phyloP scores from a whole-genome alignment of 2,888 invertebrate genomes.

The Papilio demoleus region DNA sequence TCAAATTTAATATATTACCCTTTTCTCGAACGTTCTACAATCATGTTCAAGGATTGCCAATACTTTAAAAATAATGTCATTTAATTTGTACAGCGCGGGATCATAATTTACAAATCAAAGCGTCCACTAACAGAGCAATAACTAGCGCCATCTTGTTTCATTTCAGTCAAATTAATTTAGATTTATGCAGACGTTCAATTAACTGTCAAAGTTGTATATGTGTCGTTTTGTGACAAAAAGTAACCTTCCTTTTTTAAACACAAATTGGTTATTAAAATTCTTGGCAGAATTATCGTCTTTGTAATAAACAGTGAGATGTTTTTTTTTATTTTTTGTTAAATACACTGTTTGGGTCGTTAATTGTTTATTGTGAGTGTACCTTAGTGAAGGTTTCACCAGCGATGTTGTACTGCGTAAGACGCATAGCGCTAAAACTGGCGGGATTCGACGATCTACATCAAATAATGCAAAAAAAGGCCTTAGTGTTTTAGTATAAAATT shows the following conservation, averaged over 20 bases:
- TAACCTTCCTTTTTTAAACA: slow-evolving; percentile 69
- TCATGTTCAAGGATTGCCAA: slow-evolving; percentile 38
- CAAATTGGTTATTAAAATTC: slow-evolving; percentile 82
- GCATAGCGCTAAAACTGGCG: too few relatives aligned
- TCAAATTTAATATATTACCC: too few relatives aligned
- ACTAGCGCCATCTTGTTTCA: slow-evolving; percentile 58
- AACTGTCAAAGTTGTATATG: slow-evolving; percentile 62
- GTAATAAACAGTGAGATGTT: neutral
- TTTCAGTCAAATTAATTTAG: slow-evolving; percentile 64
- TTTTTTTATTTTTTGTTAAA: neutral
- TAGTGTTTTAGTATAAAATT: too few relatives aligned
- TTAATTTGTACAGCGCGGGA: slow-evolving; percentile 43
- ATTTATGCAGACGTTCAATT: slow-evolving; percentile 73
- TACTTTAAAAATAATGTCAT: slow-evolving; percentile 39
- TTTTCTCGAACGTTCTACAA: neutral
- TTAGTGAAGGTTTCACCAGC: too few relatives aligned
- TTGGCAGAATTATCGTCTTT: slow-evolving; percentile 50
- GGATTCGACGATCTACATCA: too few relatives aligned
- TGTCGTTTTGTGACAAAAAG: slow-evolving; percentile 52
- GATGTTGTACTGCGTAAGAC: too few relatives aligned
- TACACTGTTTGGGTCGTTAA: too few relatives aligned
- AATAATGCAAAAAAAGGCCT: too few relatives aligned
- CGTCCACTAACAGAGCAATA: slow-evolving; percentile 60
- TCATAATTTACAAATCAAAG: slow-evolving; percentile 59
- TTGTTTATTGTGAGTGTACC: too few relatives aligned